phyloP scores from a whole-genome alignment of 2,888 invertebrate species.

The Aleiodes testaceus region DNA sequence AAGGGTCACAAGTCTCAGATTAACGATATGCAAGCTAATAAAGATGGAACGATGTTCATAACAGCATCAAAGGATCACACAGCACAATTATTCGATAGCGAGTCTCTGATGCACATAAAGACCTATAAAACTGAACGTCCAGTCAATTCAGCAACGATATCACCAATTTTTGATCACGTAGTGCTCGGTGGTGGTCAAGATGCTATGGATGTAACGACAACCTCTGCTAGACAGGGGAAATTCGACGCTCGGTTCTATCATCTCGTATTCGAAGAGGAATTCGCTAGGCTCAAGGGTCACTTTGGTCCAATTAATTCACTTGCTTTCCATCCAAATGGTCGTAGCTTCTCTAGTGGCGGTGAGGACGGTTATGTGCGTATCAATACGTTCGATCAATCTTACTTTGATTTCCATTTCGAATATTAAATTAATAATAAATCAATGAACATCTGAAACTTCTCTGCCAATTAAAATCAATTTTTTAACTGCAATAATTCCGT shows the following conservation, averaged over 20 bases:
- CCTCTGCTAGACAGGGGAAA: conserved; percentile 94
- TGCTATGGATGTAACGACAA: conserved; percentile 98
- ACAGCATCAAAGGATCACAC: conserved; percentile 98
- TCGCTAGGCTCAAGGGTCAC: conserved; percentile 95
- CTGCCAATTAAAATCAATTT: not conserved
- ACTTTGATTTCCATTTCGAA: conserved; percentile 97
- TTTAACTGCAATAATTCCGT: not conserved
- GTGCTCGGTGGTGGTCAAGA: conserved; percentile 99
- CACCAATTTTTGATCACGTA: conserved; percentile 96
- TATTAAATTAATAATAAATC: conserved; percentile 73
- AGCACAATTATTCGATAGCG: conserved; percentile 94
- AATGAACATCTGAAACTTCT: no score
- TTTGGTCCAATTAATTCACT: conserved; percentile 99
- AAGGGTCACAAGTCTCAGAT: conserved; percentile 90
- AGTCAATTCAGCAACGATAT: conserved; percentile 98
- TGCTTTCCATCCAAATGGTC: conserved; percentile 98
- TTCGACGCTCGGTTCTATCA: conserved; percentile 92
- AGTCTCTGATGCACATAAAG: conserved; percentile 89
- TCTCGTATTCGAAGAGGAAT: conserved; percentile 83
- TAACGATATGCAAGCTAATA: conserved; percentile 96
- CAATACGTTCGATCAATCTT: conserved; percentile 96
- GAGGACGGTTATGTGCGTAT: conserved; percentile 99
- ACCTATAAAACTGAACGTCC: conserved; percentile 98
- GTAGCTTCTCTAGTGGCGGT: conserved; percentile 96
- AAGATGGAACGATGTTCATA: conserved; percentile 95